Base-by-base conservation (phyloP, 1,140 invertebrate genomes). In the Magallana gigas region DNA sequence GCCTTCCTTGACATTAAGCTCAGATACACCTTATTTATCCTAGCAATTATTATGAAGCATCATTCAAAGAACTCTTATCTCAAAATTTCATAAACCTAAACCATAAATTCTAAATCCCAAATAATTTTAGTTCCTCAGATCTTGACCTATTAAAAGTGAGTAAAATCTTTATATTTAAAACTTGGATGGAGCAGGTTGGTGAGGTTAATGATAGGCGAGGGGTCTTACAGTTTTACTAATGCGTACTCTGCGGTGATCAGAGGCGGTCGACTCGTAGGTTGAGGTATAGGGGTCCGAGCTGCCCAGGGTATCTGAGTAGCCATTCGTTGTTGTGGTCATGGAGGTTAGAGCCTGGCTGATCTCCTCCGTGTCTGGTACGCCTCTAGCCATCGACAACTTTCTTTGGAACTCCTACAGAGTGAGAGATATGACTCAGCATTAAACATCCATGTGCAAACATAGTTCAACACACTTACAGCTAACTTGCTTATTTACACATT, bases 161-260 rank as follows among this genome's bases (percentile, higher is more conserved):
- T 12, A 14, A 62, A 62, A n/a, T 12, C 60, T 12, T 62, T 62
- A 62, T 62, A 12, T 16, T 62, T 14, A 6, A 62, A 62, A 62
- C 12, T 62, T 62, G 12, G 60, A 62, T n/a, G 14, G 36, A 36
- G 36, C 36, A 36, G 36, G 36, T 48, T 48, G 36, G 36, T 48
- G 36, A 48, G 36, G 36, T 48, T 48, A 48, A 48, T 48, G 36
- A 48, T 48, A n/a, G 14, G 11, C 8, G 23, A 12, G 68, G 36
- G 36, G 68, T 76, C 87, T 83, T 71, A 88, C 87, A 29, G 84
- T 88, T 59, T 85, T 85, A 85, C 85, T 88, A 59, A 88, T 88
- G 80, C 87, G 85, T 68, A 88, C 87, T 86, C 85, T 57, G 1
- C 82, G 48, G 16, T 68, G 84, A 83, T 86, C 60, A n/a, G 84